Evolutionary conservation across 2,888 invertebrate genomes (phyloP), one percentile per base, ranked within the genome.

Genomic region (Conistra vaccinii): DNA sequence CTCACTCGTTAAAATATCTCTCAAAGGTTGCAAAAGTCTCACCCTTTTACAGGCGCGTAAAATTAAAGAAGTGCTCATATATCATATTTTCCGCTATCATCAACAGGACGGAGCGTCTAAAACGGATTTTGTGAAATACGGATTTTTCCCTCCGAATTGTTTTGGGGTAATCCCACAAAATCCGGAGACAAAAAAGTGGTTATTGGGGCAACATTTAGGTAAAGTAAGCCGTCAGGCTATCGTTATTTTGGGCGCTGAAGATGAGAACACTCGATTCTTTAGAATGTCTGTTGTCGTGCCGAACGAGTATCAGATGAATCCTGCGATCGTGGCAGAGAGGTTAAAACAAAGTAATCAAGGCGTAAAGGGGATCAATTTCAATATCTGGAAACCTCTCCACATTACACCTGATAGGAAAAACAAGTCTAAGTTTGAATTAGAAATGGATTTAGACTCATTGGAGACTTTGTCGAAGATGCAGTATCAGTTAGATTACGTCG

Each of bases 161-260:
- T 90, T 96, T 63, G 95, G 93, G 2, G 80, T 96, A 12, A 66
- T 94, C 6, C 95, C 96, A 0, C 93, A 94, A 73, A 95, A 96
- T 74, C 62, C 80, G 0, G 94, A 95, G 48, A 92, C 95, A 0
- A 93, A 89, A 69, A 87, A 90, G 17, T 96, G 95, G 96, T 76
- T 96, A 48, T 82, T 88, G 55, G 76, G 85, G n/a, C 83, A 91
- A n/a, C 80, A 91, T 75, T 90, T 96, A 29, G 94, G 95, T 1
- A 91, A 90, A 57, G 75, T 95, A 12, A 91, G 92, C 65, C 86
- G 88, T 12, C 89, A 90, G 55, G 78, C 79, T 0, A 82, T 96
- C 1, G 85, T 94, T 0, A 89, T 94, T 0, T 14, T 92, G 14
- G 94, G 93, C 0, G 91, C 88, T 0, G 93, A 93, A 9, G 91